Evolutionary conservation across 2,888 invertebrate species (phyloP).

Genomic region (Anticlea derivata): DNA sequence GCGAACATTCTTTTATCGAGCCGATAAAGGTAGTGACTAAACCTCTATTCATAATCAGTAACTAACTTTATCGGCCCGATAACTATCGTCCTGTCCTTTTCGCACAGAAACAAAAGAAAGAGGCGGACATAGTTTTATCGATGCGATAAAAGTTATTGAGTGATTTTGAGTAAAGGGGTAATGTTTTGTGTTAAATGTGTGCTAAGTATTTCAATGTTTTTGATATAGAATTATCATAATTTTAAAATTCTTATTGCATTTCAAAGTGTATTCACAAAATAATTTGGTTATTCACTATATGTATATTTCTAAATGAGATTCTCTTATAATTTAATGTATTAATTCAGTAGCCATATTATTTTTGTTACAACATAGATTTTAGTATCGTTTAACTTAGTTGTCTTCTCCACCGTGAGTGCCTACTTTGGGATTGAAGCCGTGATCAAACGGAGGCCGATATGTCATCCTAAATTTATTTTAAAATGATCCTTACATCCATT

Average conservation of each 20-base stretch:
- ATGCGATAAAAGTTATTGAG: no score
- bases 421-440: slow-evolving; percentile 60
- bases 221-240: background rate
- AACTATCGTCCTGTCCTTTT: no score
- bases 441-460: no score
- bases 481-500: no score
- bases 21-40: no score
- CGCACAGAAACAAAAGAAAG: no score
- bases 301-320: slow-evolving; percentile 17
- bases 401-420: slow-evolving; percentile 63
- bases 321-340: slow-evolving; percentile 31
- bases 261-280: slow-evolving; percentile 2
- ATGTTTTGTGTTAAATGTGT: slow-evolving; percentile 14
- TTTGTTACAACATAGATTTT: slow-evolving; percentile 30
- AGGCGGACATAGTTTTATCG: no score
- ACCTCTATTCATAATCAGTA: no score
- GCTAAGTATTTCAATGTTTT: slow-evolving; percentile 4
- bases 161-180: no score
- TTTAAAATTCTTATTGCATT: slow-evolving; percentile 5
- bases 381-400: slow-evolving; percentile 21
- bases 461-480: no score
- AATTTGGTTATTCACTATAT: slow-evolving; percentile 2
- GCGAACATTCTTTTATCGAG: no score
- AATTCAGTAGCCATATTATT: slow-evolving; percentile 36
- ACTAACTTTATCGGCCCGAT: no score